A percentile compares a stretch with the other conserved stretches of the same genome.
Conservation (phyloP, 1,140 invertebrate genomes). For the Trichomalopsis sarcophagae region DNA sequence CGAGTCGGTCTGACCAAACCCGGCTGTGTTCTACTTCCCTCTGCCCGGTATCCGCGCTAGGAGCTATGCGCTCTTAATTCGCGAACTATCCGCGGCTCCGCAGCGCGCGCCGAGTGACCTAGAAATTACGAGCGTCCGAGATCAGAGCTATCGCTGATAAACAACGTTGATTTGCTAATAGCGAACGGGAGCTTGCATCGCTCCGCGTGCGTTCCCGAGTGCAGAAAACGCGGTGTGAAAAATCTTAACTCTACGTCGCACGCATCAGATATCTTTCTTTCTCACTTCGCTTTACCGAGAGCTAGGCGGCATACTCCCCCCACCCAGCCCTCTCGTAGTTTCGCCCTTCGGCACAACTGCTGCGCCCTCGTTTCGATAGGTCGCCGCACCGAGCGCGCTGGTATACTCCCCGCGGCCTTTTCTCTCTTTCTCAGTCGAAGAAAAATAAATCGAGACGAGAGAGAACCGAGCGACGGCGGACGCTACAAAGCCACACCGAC, state of each 20-base stretch:
- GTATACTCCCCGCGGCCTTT: too few relatives aligned
- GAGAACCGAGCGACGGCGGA: too few relatives aligned
- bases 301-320: neutral
- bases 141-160: neutral
- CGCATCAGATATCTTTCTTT: neutral
- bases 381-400: conserved; percentile 44
- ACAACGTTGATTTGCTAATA: neutral
- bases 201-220: too few relatives aligned
- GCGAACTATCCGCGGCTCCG: neutral
- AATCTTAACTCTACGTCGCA: neutral
- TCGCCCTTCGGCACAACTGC: conserved; percentile 58
- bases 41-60: neutral
- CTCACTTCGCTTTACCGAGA: neutral
- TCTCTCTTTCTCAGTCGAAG: neutral
- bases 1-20: conserved; percentile 6
- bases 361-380: conserved; percentile 61
- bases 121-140: neutral
- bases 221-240: neutral
- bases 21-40: neutral
- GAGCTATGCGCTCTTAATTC: neutral
- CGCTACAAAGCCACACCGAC: too few relatives aligned
- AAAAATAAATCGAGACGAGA: neutral
- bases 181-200: neutral
- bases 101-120: neutral
- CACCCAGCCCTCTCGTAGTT: neutral